These are phyloP conservation scores for Procambarus clarkii DNA, from an alignment of 1,140 invertebrate genomes.

Conservation along the genomic window DNA sequence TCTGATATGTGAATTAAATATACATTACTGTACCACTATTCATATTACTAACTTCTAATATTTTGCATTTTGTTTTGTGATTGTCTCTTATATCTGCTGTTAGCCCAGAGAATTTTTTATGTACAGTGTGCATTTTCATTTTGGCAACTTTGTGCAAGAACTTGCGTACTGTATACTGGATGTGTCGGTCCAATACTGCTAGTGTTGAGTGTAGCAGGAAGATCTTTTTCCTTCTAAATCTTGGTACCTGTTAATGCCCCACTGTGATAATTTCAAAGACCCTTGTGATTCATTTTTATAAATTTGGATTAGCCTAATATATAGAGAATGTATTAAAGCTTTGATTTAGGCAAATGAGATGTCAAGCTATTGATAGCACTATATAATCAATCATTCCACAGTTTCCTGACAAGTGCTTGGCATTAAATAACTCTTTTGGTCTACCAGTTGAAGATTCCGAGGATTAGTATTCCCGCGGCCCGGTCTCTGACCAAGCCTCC, in stretches of 20 bases:
- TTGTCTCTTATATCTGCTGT: neutral
- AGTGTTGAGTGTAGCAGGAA: neutral
- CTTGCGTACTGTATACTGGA: neutral
- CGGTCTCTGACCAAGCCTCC: too few species aligned
- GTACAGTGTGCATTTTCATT: neutral
- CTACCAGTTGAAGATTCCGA: too few species aligned
- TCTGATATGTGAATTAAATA: too few species aligned
- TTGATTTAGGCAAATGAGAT: neutral
- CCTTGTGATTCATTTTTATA: neutral
- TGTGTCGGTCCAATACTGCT: neutral
- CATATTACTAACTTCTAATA: too few species aligned
- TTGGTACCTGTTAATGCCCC: neutral
- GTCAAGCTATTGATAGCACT: neutral
- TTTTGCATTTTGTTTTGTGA: neutral
- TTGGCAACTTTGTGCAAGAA: neutral
- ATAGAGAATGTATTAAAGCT: neutral
- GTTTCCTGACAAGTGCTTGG: too few species aligned
- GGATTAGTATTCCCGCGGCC: too few species aligned
- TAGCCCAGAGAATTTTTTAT: neutral
- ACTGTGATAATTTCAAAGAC: conserved; percentile 18
- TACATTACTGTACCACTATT: too few species aligned
- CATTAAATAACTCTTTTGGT: too few species aligned
- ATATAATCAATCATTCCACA: neutral
- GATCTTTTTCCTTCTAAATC: neutral
- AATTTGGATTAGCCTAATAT: neutral